These are phyloP conservation scores for Lanius collurio DNA, from an alignment of 2,113 vertebrate genomes.

Conservation along the genomic window DNA sequence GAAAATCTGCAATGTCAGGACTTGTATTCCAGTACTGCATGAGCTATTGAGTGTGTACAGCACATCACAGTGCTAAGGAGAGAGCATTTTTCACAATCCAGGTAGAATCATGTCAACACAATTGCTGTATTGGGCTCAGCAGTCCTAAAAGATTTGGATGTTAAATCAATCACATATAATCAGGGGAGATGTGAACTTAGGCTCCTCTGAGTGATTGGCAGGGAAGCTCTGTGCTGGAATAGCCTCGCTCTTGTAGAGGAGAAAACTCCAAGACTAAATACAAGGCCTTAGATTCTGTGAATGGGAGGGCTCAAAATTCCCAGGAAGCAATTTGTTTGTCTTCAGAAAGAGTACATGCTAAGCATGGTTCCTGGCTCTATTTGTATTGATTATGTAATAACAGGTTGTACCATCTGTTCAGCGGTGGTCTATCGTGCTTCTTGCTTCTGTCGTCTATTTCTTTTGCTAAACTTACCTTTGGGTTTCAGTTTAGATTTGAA, in stretches of 20 bases:
- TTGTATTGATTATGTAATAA: conserved; percentile 49
- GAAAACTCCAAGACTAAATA: not conserved
- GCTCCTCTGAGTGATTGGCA: not conserved
- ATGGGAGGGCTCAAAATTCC: not conserved
- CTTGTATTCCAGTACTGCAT: not conserved
- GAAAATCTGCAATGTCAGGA: not conserved
- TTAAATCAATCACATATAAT: not conserved
- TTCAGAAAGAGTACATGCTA: not conserved
- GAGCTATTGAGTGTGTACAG: not conserved
- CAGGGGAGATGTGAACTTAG: not conserved
- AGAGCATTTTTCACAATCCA: not conserved
- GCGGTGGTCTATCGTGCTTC: not conserved
- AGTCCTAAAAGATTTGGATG: not conserved
- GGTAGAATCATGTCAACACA: not conserved
- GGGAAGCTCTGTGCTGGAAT: not conserved
- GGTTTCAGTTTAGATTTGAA: not conserved
- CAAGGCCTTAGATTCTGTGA: not conserved
- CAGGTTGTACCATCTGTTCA: conserved; percentile 28
- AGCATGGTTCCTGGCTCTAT: not conserved
- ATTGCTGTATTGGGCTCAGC: accelerated
- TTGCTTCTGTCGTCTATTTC: not conserved
- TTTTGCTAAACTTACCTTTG: not conserved
- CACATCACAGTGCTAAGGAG: not conserved
- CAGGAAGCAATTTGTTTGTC: conserved; percentile 30
- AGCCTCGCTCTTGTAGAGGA: not conserved